Base-by-base conservation (phyloP, 2,888 invertebrate genomes). In the Drosophila parthenogenetica region DNA sequence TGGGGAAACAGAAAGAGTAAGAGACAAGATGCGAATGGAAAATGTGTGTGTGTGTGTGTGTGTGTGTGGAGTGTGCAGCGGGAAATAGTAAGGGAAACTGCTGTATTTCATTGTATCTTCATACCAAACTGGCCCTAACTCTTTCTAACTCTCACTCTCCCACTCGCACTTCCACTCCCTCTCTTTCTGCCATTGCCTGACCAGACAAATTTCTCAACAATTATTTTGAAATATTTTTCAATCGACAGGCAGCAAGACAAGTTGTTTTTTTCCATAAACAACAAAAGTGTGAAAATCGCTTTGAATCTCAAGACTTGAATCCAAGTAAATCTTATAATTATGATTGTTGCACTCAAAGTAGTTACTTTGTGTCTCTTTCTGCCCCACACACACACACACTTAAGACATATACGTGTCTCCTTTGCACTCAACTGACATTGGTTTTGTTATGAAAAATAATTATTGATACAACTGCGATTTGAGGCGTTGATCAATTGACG, bases 211-310 rank as follows among this genome's bases (percentile, higher is more conserved):
- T 87, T 87, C 86, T 83, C 89, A 87, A 87, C 86, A 88, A 89
- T 89, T 86, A 89, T 82, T 86, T 89, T 73, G 77, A 87, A 89
- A 83, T 83, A 81, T 69, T 87, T 86, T 83, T 88, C 89, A 88
- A 84, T 89, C 66, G 57, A 79, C 68, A 73, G 61, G 51, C 29
- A 68, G 54, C 46, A 61, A 40, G 22, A 22, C 25, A 46, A 51
- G 17, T 42, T 54, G 14, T 22, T 48, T 43, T 79, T 74, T 79
- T 79, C 79, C 80, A 86, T 76, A 59, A 61, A 48, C 76, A 61
- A 48, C 76, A 65, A 69, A 61, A 69, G 72, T 65, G 69, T 66
- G 75, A 78, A 75, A 60, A 78, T 60, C 75, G 54, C 29, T 29
- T 29, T 29, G 29, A 29, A 29, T 29, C 59, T 25, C 54, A 74